A percentile compares a stretch with the other conserved stretches of the same genome.
Conservation (phyloP, 2,797 vertebrate genomes). For the Labeo calbasu region DNA sequence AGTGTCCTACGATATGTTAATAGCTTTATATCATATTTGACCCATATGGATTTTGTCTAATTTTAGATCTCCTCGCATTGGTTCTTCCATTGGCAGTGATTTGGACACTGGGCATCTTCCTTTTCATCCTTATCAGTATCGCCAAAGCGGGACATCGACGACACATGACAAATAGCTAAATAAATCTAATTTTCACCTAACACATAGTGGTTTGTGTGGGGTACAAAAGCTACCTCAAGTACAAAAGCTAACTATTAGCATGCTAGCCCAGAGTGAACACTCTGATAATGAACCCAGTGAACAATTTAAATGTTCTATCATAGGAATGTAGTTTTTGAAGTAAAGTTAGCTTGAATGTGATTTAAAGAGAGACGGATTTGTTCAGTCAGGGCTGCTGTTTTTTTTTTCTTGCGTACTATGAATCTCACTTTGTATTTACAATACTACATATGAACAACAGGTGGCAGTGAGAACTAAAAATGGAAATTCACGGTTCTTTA, state of each 20-base stretch:
- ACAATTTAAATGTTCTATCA: not conserved
- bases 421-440: not conserved
- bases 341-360: not conserved
- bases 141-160: constrained; percentile 70
- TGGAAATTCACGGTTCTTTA: not conserved
- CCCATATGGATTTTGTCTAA: not conserved
- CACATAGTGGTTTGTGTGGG: not conserved
- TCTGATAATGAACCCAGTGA: not conserved
- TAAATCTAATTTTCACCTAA: not conserved
- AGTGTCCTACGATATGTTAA: not conserved
- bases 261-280: not conserved
- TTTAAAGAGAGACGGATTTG: not conserved
- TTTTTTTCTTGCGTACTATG: not conserved
- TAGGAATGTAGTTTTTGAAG: too few species aligned
- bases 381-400: too few species aligned
- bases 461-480: constrained; percentile 39
- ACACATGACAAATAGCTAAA: constrained; percentile 8
- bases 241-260: not conserved
- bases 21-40: not conserved
- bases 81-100: constrained; percentile 69
- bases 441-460: constrained; percentile 37
- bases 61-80: constrained; percentile 69
- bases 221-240: not conserved
- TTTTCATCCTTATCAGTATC: constrained; percentile 72
- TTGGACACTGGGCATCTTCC: constrained; percentile 73